Evolutionary conservation across 1,140 invertebrate species (phyloP), one percentile per base, ranked within the genome.

Genomic region (Bombus impatiens): DNA sequence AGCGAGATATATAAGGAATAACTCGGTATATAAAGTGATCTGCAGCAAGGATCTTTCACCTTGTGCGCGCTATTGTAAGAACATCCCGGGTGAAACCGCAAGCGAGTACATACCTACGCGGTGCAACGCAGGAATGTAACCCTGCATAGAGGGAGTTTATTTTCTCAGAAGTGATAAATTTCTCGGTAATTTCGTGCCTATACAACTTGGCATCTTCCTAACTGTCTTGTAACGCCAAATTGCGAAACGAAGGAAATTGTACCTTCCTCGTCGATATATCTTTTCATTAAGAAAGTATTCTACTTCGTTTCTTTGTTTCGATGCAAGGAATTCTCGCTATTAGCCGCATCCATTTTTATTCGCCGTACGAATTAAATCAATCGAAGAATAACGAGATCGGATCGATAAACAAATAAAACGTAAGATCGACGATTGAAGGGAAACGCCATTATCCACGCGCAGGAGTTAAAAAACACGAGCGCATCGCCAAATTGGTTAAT

Each of bases 101-200:
- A 40, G 28, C 28, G 12, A n/a, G 22, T 35, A 25, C 8, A 42
- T 40, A 67, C 40, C 28, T n/a, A 15, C 32, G 10, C 12, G 59
- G 8, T 35, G 13, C 22, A 79, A 44, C 67, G n/a, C 12, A 71
- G 67, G 82, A 79, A 84, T 72, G 76, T 37, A 72, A 79, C 67
- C 76, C 40, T 62, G 8, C 15, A 53, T 10, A 47, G 67, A 37
- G 47, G 47, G 82, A 71, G 59, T 79, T 84, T 79, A 53, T 79
- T 40, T 84, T 84, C 82, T 78, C 35, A 25, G 82, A 78, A 84
- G 18, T 37, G 75, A 71, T 3, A 32, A 1, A 10, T 37, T 72
- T 84, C 76, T 79, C 10, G 25, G 67, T 70, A 79, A 79, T 62
- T 78, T 28, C n/a, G 53, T 28, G 28, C 1, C 3, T n/a, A 13